Base-by-base conservation (phyloP, 2,888 invertebrate species). In the Balanococcus diminutus region DNA sequence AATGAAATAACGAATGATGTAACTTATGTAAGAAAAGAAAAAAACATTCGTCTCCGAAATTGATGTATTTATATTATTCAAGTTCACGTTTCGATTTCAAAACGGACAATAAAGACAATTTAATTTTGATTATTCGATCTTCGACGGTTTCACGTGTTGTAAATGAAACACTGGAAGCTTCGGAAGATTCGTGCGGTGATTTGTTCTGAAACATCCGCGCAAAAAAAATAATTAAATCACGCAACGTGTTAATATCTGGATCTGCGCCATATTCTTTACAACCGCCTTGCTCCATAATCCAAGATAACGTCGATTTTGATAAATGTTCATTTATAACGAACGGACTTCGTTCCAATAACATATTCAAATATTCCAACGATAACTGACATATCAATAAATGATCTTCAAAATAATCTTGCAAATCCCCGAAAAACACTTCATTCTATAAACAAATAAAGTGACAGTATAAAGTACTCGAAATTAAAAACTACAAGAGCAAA, bases 381-480 rank as follows among this genome's bases (percentile, higher is more conserved):
- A 79, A n/a, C 8, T 79, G 8, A 9, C 75, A 79, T 16, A 79
- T 32, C 36, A 79, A 19, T 9, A 79, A 36, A 11, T 79, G 75
- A 79, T 79, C 75, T 79, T 79, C 75, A 1, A 79, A 79, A 36
- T 36, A 79, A 36, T 79, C 36, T 9, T 36, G 75, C 36, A 79
- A 36, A 36, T 79, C 75, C 11, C 36, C 75, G 19, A 36, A 36
- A 14, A 79, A 79, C 14, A 36, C 19, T 2, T 36, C 19, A 79
- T 79, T 79, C 75, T 79, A 22, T 16, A 75, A 32, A 36, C n/a
- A n/a, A n/a, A n/a, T n/a, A n/a, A n/a, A n/a, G n/a, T n/a, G n/a
- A n/a, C n/a, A n/a, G 3, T 1, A 36, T 3, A 31, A 16, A n/a
- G n/a, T n/a, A 32, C 11, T 36, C 3, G 36, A 36, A n/a, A 36